These are phyloP conservation scores for Porites evermanni DNA, from an alignment of 92 coral and sea anemone species.

Conservation along the genomic window DNA sequence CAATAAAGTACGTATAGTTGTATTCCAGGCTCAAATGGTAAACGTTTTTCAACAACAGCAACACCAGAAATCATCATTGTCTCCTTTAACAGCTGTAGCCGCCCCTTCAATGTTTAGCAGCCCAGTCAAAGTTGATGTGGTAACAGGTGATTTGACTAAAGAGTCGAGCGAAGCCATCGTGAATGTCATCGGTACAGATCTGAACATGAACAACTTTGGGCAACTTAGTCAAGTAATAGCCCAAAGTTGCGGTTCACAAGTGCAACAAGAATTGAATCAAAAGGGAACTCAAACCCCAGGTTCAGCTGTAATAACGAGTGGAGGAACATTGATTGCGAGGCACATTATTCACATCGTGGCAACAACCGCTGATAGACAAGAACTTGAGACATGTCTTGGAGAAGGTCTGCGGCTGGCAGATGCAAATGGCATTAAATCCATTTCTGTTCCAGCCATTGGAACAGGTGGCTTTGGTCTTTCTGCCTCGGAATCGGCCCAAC, in stretches of 20 bases:
- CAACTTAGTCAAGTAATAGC: conserved; percentile 61
- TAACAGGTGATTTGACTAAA: conserved; percentile 1
- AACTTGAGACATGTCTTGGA: conserved; percentile 28
- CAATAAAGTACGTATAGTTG: conserved; percentile 38
- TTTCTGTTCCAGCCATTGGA: conserved; percentile 70
- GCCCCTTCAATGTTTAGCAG: background rate
- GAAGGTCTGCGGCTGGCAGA: conserved; percentile 60
- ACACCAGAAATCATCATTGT: conserved; percentile 22
- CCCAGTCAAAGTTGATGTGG: background rate
- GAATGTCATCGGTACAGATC: conserved; percentile 27
- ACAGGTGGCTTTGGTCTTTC: conserved; percentile 63
- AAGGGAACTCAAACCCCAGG: conserved; percentile 53
- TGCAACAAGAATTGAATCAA: conserved; percentile 49
- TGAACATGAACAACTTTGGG: conserved; percentile 65
- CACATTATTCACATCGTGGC: conserved; percentile 11
- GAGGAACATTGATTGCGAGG: background rate
- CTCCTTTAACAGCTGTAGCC: background rate
- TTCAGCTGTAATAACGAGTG: conserved; percentile 18
- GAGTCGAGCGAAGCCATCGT: conserved; percentile 24
- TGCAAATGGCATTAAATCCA: conserved; percentile 31
- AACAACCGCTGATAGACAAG: background rate
- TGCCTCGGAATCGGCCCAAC: conserved; percentile 46
- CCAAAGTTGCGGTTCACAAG: conserved; percentile 42
- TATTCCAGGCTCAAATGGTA: conserved; percentile 58
- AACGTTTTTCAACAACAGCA: conserved; percentile 51